phyloP scores from a whole-genome alignment of 2,113 vertebrate genomes.

The Erythrocercus mccallii region DNA sequence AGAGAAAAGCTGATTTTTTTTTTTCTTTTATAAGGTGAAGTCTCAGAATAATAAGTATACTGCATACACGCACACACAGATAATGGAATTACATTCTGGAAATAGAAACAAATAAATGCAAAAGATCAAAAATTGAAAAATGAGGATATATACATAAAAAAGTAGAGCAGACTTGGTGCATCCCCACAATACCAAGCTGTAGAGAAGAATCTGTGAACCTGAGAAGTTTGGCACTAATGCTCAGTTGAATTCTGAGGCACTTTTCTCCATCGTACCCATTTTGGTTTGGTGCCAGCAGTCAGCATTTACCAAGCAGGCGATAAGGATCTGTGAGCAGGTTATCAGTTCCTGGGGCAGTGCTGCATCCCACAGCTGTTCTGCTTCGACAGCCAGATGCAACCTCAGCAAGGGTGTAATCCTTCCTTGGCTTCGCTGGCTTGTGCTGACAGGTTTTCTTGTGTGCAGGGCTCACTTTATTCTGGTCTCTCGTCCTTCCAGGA shows the following conservation, averaged over 20 bases:
- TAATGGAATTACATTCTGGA: not conserved
- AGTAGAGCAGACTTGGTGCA: fast-evolving
- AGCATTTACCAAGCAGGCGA: not conserved
- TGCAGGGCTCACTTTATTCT: not conserved
- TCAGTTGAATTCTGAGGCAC: not conserved
- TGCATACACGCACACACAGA: not conserved
- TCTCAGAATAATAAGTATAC: not conserved
- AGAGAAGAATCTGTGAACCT: not conserved
- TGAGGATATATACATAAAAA: not conserved
- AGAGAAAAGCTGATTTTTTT: not conserved
- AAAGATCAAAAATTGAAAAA: not conserved
- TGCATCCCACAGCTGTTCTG: not conserved
- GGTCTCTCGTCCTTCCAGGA: constrained; percentile 57
- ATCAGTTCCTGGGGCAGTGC: not conserved
- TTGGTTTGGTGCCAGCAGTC: not conserved
- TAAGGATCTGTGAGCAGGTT: not conserved
- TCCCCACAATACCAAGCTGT: not conserved
- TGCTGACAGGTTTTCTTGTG: not conserved
- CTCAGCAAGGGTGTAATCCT: not conserved
- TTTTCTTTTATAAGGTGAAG: not conserved
- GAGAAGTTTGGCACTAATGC: not conserved
- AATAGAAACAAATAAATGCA: not conserved
- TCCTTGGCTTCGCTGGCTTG: not conserved
- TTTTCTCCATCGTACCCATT: not conserved
- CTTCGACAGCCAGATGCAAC: not conserved